Evolutionary conservation across 2,888 invertebrate genomes (phyloP).

Genomic region (Marronus borbonicus): DNA sequence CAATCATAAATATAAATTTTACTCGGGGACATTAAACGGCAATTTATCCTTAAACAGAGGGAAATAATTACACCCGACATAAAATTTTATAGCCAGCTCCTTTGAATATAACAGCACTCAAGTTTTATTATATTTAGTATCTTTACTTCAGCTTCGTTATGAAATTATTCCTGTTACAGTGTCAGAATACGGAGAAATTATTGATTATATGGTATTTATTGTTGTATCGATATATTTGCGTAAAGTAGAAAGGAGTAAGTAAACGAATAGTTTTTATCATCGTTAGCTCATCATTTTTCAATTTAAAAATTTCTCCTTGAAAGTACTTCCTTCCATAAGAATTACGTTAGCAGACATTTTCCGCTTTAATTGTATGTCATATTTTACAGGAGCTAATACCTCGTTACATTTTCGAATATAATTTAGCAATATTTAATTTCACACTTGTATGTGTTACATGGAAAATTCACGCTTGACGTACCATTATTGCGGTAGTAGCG

Average conservation of each 20-base stretch:
- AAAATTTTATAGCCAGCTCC: conserved; percentile 24
- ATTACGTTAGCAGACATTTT: no score
- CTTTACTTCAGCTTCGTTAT: conserved; percentile 8
- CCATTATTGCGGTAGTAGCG: conserved; percentile 21
- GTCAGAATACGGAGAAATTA: no score
- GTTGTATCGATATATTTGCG: no score
- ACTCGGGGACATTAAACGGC: conserved; percentile 20
- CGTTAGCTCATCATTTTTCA: no score
- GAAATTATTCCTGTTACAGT: conserved; percentile 4
- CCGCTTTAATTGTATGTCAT: neutral
- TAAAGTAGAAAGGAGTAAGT: no score
- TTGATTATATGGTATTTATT: no score
- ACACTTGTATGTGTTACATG: conserved; percentile 4
- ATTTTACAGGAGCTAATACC: neutral
- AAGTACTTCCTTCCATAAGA: no score
- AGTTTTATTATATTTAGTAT: conserved; percentile 28
- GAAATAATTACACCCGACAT: conserved; percentile 27
- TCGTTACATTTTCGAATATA: neutral
- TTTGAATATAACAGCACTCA: conserved; percentile 4
- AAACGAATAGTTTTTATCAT: no score
- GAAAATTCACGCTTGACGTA: conserved; percentile 32
- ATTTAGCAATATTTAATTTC: conserved; percentile 11
- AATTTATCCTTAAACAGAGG: conserved; percentile 31
- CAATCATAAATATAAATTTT: conserved; percentile 34
- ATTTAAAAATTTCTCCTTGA: no score